Evolutionary conservation across 2,797 vertebrate species (phyloP), one percentile per base, ranked within the genome.

Genomic region (Danio jaintianensis): DNA sequence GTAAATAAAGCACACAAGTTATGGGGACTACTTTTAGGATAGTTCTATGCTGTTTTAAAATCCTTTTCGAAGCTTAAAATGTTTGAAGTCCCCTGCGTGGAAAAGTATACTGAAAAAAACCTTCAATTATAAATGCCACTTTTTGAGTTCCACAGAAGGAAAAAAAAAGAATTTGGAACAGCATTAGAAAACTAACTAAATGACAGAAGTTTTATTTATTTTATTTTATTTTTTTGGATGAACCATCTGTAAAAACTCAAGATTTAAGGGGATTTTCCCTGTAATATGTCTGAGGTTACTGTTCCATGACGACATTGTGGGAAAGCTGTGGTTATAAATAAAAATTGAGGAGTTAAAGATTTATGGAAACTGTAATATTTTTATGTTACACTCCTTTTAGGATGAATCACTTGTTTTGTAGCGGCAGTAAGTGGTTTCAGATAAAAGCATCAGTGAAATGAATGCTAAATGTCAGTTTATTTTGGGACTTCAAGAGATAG

Each of bases 381-480:
- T 3, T 22, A 20, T 13, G 4, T 20, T 22, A 55, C 0, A 0
- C 20, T 38, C 29, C 15, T 53, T 52, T 56, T 71, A 11, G 13
- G 70, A 72, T 16, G 7, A 45, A n/a, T 58, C 53, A n/a, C 18
- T 47, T 66, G 63, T 47, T 20, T 22, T 45, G 12, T 18, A 66
- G 12, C 63, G 16, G 7, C 55, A 50, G 50, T 42, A 38, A 71
- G 50, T 74, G 71, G 42, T 47, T 75, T 62, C 40, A 62, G 72
- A 75, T 50, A 45, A 18, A 72, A 11, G 68, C 70, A 45, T 72
- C 42, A 29, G 53, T 40, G 45, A 45, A 76, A 55, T 55, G 0
- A 29, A 53, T 42, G 29, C 29, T 29, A 22, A 43, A 43, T 75
- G 13, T 50, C 10, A 69, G 4, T 63, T 62, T 38, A 63, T 15